A percentile compares a stretch with the other conserved stretches of the same genome.
These are phyloP conservation scores for Heliconius aoede DNA, from an alignment of 2,888 invertebrate species.

Conservation along the genomic window DNA sequence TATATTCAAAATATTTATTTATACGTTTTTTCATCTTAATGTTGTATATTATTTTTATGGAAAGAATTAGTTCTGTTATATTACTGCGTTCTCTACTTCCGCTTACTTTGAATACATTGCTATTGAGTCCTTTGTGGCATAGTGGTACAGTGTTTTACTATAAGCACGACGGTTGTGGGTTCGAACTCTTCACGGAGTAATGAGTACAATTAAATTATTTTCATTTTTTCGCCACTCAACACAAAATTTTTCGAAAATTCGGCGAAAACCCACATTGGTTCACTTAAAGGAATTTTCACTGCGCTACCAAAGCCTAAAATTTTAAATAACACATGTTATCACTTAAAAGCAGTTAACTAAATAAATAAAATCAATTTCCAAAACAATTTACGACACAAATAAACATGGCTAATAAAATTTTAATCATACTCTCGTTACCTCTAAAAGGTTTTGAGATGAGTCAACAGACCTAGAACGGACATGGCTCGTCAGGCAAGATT, in stretches of 20 bases:
- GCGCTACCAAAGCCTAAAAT: neutral
- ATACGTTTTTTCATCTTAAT: neutral
- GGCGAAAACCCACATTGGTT: neutral
- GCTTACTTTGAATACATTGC: neutral
- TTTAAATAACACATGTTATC: neutral
- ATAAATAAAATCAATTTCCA: neutral
- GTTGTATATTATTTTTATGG: neutral
- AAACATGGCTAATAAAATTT: conserved; percentile 10
- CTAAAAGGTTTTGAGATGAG: neutral
- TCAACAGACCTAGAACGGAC: neutral
- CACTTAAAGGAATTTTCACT: neutral
- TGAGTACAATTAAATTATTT: neutral
- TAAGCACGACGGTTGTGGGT: neutral
- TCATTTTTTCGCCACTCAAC: neutral
- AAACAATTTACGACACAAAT: conserved; percentile 1
- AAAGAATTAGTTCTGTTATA: neutral
- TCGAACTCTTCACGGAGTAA: neutral
- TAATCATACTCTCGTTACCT: conserved; percentile 10
- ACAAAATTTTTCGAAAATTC: neutral
- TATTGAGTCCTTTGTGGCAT: neutral
- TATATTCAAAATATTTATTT: neutral
- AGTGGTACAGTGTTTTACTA: neutral
- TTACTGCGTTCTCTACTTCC: too few species aligned
- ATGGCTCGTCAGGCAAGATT: conserved; percentile 6
- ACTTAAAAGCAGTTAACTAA: neutral